Evolutionary conservation across 1,140 invertebrate species (phyloP), one percentile per base, ranked within the genome.

Genomic region (Trichonephila inaurata): DNA sequence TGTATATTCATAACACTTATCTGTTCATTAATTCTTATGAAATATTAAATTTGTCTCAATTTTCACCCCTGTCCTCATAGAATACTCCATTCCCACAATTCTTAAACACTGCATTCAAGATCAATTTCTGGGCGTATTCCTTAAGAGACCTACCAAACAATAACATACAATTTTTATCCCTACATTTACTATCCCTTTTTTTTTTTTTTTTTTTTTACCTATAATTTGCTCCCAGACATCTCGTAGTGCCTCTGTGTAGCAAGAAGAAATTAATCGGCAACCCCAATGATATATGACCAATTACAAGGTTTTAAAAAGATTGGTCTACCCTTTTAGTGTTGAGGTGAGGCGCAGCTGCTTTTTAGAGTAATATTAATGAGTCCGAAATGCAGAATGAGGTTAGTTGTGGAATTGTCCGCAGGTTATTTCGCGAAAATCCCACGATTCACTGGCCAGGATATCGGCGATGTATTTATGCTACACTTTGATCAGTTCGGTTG

Each of bases 311-410:
- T 77, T 77, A 28, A 77, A 40, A 24, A 69, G 10, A 69, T 10
- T 12, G 28, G 14, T 40, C 28, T 40, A 33, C 28, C 72, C 72
- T 77, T 77, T 51, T 51, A 51, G 51, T 40, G 72, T 77, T 28
- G 24, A 77, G 72, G 18, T 6, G 72, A 18, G 16, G 6, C 14
- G 72, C 72, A 77, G 72, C 28, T 77, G 72, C 14, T 77, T 77
- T 33, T 40, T 33, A 40, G 21, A 33, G 24, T 40, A 77, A 33
- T 77, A 77, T 77, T 77, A 77, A 77, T 33, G 72, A 77, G 72
- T 16, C 72, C 72, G 33, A 77, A 77, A 77, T 40, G 33, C 72
- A 77, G 28, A 77, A 77, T 77, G 72, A 77, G 72, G 72, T 33
- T 77, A 77, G 14, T 1, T 28, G 16, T 64, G 4, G 21, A 21